Percentiles rank a stretch among this genome's conserved stretches.
Conservation (phyloP, 2,113 vertebrate species). For the Pavo muticus region DNA sequence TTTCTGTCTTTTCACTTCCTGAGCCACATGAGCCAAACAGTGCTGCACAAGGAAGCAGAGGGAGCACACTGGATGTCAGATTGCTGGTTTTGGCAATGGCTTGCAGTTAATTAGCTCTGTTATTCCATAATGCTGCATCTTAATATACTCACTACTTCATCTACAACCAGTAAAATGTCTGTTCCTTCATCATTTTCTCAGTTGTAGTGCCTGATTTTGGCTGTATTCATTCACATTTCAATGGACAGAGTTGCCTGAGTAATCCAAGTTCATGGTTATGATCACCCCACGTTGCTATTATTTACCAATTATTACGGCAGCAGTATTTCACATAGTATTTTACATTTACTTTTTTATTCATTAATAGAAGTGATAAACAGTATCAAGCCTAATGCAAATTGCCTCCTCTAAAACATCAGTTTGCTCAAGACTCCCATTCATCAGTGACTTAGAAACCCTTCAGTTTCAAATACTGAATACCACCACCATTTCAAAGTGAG, state of each 20-base stretch:
- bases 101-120: neutral
- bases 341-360: neutral
- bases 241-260: neutral
- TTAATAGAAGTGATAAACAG: neutral
- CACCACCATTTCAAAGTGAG: neutral
- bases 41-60: neutral
- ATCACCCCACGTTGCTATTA: neutral
- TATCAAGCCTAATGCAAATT: neutral
- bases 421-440: neutral
- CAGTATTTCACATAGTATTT: neutral
- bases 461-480: neutral
- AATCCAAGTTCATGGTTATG: neutral
- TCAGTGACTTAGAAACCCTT: neutral
- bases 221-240: neutral
- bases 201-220: neutral
- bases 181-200: neutral
- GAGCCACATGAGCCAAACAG: neutral
- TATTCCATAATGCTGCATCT: neutral
- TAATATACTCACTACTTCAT: neutral
- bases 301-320: neutral
- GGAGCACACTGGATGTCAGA: constrained; percentile 10
- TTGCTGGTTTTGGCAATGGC: neutral
- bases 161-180: neutral
- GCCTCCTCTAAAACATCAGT: neutral
- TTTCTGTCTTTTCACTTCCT: constrained; percentile 33